phyloP scores from a whole-genome alignment of 2,888 invertebrate species.

The Cephus rjabovi region DNA sequence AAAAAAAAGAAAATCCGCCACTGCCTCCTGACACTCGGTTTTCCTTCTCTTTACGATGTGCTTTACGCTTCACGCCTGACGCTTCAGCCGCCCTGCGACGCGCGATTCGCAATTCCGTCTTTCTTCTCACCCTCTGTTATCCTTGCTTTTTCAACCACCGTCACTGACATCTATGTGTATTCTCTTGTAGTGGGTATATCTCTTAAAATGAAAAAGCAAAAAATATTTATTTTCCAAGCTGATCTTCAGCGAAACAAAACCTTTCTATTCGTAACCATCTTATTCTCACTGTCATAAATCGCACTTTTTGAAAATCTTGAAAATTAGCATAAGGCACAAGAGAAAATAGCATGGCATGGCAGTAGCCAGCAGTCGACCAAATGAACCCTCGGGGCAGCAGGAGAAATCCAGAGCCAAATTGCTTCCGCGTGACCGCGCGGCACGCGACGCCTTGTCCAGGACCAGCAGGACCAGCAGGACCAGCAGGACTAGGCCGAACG shows the following conservation, averaged over 20 bases:
- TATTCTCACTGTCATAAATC: no score
- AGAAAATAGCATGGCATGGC: conserved; percentile 12
- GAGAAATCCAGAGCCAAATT: background rate
- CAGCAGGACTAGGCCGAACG: background rate
- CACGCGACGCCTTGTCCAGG: background rate
- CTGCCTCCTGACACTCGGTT: background rate
- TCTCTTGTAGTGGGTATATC: background rate
- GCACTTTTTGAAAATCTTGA: no score
- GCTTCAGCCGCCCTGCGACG: background rate
- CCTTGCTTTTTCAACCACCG: background rate
- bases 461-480: background rate
- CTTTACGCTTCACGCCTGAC: background rate
- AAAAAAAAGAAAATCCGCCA: background rate
- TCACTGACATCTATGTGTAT: background rate
- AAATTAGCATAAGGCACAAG: conserved; percentile 11
- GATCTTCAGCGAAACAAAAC: no score
- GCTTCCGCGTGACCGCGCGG: background rate
- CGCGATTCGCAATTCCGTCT: background rate
- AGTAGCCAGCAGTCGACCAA: conserved; percentile 4
- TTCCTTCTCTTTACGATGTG: background rate
- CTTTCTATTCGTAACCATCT: no score
- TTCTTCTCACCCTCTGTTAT: background rate
- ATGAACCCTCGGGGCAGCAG: background rate
- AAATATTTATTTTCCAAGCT: background rate
- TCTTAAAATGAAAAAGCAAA: background rate